Evolutionary conservation across 2,113 vertebrate species (phyloP).

Genomic region (Microtus ochrogaster): DNA sequence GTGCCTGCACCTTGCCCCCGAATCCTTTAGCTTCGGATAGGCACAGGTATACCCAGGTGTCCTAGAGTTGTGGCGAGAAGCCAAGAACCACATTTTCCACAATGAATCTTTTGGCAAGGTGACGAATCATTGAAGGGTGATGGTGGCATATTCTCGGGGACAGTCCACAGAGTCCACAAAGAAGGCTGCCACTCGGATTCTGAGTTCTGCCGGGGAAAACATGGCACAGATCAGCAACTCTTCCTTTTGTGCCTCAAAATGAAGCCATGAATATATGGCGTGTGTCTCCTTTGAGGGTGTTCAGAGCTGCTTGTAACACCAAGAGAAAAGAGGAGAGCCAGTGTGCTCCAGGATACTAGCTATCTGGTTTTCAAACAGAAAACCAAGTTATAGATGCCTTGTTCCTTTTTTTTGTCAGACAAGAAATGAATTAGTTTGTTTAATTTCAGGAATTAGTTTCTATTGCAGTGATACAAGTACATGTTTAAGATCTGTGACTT

Average conservation of each 20-base stretch:
- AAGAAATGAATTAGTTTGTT: background rate
- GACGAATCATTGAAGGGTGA: background rate
- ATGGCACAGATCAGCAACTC: background rate
- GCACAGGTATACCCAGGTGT: background rate
- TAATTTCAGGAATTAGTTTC: conserved; percentile 12
- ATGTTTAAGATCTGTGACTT: conserved; percentile 8
- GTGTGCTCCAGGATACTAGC: background rate
- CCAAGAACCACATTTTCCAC: background rate
- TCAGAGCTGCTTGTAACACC: background rate
- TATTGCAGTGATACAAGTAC: background rate
- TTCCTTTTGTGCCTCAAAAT: background rate
- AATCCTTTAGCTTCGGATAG: background rate
- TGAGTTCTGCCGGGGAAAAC: background rate
- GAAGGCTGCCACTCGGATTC: background rate
- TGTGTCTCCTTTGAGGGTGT: background rate
- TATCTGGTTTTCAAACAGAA: conserved; percentile 20
- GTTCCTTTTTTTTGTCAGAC: background rate
- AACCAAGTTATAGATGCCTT: background rate
- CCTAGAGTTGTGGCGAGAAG: background rate
- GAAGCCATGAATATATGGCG: background rate
- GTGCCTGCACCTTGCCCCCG: background rate
- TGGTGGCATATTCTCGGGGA: background rate
- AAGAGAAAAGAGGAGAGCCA: background rate
- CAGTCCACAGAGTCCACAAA: background rate
- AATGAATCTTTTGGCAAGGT: background rate